Conservation (phyloP, 92 coral and sea anemone species). For the Porites divaricata region DNA sequence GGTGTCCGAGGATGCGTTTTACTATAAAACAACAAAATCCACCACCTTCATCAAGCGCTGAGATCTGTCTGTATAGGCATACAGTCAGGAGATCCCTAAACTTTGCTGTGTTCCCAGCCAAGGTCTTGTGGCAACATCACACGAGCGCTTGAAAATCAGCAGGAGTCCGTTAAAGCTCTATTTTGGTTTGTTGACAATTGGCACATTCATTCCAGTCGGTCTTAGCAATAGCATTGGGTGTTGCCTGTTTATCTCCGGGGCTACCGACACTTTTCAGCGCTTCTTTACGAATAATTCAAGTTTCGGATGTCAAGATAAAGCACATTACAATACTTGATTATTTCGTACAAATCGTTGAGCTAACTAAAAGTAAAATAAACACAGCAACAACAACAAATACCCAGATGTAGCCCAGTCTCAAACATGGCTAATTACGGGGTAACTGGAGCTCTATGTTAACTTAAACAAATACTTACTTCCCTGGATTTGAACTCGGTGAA, state of each 20-base stretch:
- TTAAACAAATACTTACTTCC: too few relatives aligned
- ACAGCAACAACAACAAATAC: too few relatives aligned
- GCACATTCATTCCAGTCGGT: slow-evolving; percentile 43
- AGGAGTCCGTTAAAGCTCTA: slow-evolving; percentile 43
- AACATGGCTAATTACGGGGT: too few relatives aligned
- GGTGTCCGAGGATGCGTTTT: too few relatives aligned
- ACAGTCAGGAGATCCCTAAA: slow-evolving; percentile 30
- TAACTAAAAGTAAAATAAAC: too few relatives aligned
- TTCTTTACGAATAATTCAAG: not conserved
- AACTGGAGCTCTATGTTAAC: too few relatives aligned
- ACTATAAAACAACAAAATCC: too few relatives aligned
- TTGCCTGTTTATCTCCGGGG: not conserved
- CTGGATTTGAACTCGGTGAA: too few relatives aligned
- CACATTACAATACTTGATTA: too few relatives aligned
- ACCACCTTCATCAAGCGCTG: slow-evolving; percentile 41
- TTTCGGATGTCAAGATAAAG: too few relatives aligned
- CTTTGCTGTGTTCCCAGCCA: slow-evolving; percentile 38
- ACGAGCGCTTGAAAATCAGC: slow-evolving; percentile 43
- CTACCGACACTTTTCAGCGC: not conserved
- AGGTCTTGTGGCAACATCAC: slow-evolving; percentile 45
- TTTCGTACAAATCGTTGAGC: too few relatives aligned
- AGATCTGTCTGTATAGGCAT: slow-evolving; percentile 31
- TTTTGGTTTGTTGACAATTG: slow-evolving; percentile 32
- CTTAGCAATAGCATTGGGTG: not conserved
- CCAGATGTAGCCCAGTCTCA: too few relatives aligned